Evolutionary conservation across 2,888 invertebrate species (phyloP), one percentile per base, ranked within the genome.

Genomic region (Noctuana brunneofusca): DNA sequence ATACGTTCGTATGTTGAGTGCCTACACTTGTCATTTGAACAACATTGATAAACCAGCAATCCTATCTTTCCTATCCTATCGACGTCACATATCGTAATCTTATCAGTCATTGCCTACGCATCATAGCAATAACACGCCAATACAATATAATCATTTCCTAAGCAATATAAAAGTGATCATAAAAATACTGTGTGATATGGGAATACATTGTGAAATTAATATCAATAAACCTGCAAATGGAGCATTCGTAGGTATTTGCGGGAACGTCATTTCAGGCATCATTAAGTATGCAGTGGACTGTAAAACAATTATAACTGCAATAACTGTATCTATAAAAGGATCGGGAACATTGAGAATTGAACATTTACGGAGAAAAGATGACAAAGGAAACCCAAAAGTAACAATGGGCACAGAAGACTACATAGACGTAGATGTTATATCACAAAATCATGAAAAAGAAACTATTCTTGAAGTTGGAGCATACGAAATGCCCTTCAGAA

Each of bases 181-280:
- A 11, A 32, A 32, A 11, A 11, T 2, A 9, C 2, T 32, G 30
- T 18, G 41, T 18, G 11, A 18, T 9, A 43, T 43, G 41, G 16
- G 41, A 43, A 43, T 43, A 43, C 41, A 43, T 43, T 43, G 41
- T 43, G 41, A 43, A 18, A 43, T 43, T 9, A 18, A 18, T 43
- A 16, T 43, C 16, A 9, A 18, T 43, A 43, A 43, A 18, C 18
- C 41, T 9, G 9, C 41, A 9, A 43, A 16, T 9, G 41, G 41
- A 16, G 16, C 41, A 18, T 43, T 43, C 14, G 16, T 43, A 1
- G 16, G 41, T 43, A 18, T 43, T 18, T 9, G 18, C 6, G 41
- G 41, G 1, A 41, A 41, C 18, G 18, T 41, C 16, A 41, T 41
- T 14, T 41, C 41, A 18, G 41, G 16, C 11, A 16, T 18, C 3